A percentile compares a stretch with the other conserved stretches of the same genome.
Evolutionary conservation across 2,888 invertebrate genomes (phyloP).

Genomic region (Villa cingulata): DNA sequence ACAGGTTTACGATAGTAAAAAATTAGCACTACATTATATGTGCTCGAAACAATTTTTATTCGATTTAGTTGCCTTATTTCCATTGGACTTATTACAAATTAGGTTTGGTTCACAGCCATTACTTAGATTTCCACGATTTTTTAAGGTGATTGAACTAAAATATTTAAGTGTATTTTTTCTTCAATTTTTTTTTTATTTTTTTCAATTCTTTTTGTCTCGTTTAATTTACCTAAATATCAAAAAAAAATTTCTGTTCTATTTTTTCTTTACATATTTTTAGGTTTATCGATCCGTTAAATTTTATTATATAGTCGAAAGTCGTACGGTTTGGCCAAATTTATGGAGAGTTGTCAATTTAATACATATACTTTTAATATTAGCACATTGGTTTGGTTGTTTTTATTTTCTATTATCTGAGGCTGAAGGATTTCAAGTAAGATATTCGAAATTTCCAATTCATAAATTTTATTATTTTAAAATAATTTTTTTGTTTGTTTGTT

Average conservation of each 20-base stretch:
- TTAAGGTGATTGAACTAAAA: conserved; percentile 55
- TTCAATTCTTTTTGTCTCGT: too few species aligned
- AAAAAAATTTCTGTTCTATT: not conserved
- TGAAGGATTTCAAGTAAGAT: conserved; percentile 67
- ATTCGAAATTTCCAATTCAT: too few species aligned
- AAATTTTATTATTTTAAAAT: conserved; percentile 7
- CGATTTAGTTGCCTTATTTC: conserved; percentile 69
- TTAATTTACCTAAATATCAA: too few species aligned
- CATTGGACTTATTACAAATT: conserved; percentile 77
- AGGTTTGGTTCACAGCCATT: conserved; percentile 72
- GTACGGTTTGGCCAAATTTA: conserved; percentile 90
- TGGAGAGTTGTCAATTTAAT: conserved; percentile 92
- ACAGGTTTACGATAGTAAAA: conserved; percentile 75
- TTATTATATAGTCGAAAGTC: conserved; percentile 91
- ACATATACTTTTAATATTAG: conserved; percentile 84
- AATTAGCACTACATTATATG: conserved; percentile 79
- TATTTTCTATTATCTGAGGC: conserved; percentile 88
- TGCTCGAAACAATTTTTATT: conserved; percentile 70
- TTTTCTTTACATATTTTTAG: conserved; percentile 32
- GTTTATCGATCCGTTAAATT: conserved; percentile 84
- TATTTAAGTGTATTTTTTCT: not conserved
- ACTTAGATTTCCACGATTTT: conserved; percentile 74
- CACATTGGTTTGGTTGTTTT: conserved; percentile 97
- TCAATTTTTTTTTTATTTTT: too few species aligned
- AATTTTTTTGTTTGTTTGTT: too few species aligned